Percentiles rank a stretch among this genome's conserved stretches.
phyloP scores from a whole-genome alignment of 2,113 vertebrate genomes.

The Tragelaphus scriptus region DNA sequence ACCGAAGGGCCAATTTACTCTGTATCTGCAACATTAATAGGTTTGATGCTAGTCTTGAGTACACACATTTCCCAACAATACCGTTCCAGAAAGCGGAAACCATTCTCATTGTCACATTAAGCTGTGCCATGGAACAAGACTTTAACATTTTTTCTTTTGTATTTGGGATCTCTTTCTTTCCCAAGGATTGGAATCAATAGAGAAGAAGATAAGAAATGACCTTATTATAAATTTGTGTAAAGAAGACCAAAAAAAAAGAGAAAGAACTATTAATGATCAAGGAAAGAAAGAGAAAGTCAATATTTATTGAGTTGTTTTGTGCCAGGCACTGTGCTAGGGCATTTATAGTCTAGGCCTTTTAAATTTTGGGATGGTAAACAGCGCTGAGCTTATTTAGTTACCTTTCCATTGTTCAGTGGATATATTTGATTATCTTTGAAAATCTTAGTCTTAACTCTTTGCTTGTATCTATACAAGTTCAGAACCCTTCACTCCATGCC shows the following conservation, averaged over 20 bases:
- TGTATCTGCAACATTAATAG: constrained; percentile 37
- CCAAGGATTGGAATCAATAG: neutral
- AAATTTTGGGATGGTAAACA: neutral
- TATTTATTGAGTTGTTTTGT: neutral
- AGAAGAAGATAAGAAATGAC: neutral
- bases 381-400: neutral
- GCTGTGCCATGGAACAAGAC: neutral
- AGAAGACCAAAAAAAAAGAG: neutral
- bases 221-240: neutral
- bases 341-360: neutral
- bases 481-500: neutral
- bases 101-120: neutral
- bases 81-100: neutral
- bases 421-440: neutral
- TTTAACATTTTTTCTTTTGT: neutral
- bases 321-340: neutral
- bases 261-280: neutral
- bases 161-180: constrained; percentile 17
- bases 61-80: neutral
- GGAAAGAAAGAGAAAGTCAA: neutral
- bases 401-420: neutral
- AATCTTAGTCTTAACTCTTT: neutral
- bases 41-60: neutral
- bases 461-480: neutral
- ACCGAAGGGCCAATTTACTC: neutral